Conservation (phyloP, 2,888 invertebrate species). For the Stictocephala bisonia region DNA sequence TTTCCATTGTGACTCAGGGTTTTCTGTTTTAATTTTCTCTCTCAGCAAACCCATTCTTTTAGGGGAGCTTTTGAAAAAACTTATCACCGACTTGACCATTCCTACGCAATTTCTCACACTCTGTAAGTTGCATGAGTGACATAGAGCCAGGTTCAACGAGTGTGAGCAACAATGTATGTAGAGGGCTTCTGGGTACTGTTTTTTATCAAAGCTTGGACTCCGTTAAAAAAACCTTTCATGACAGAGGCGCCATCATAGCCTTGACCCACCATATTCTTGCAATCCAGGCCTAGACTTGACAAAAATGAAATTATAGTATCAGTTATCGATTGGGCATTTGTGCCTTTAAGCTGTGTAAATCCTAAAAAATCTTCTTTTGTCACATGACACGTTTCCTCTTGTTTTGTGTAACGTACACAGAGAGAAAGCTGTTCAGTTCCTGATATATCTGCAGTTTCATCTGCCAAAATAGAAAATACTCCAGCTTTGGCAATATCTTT, state of each 20-base stretch:
- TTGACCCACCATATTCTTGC: background rate
- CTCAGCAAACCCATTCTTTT: background rate
- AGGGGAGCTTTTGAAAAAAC: background rate
- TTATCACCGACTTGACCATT: background rate
- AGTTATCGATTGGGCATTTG: background rate
- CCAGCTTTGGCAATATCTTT: background rate
- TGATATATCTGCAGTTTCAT: slow-evolving; percentile 28
- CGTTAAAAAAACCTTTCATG: background rate
- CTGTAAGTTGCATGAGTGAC: background rate
- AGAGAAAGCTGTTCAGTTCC: slow-evolving; percentile 5
- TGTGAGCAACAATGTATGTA: background rate
- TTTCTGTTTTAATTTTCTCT: background rate
- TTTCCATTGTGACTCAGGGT: background rate
- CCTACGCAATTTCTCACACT: background rate
- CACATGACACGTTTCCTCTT: background rate
- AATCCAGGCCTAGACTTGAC: background rate
- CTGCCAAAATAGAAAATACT: slow-evolving; percentile 10
- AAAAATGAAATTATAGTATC: background rate
- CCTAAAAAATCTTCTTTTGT: background rate
- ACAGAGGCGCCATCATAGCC: background rate
- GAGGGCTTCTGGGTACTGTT: background rate
- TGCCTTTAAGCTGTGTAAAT: background rate
- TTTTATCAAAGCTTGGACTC: background rate
- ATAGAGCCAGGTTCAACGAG: background rate
- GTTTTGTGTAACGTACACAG: background rate